Conservation (phyloP, 1,140 invertebrate species). For the Octopus bimaculoides region DNA sequence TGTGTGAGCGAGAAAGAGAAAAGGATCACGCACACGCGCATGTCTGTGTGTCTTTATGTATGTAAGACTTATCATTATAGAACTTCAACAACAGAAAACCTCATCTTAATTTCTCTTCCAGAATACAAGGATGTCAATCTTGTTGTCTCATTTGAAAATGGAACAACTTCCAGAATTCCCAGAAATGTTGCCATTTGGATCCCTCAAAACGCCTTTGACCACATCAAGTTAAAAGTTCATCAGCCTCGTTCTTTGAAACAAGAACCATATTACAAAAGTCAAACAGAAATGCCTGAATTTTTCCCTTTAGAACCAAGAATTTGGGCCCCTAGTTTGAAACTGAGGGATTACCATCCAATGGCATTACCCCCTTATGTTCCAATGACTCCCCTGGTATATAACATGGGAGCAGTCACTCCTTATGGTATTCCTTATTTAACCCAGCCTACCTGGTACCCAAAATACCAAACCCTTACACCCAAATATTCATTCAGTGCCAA, state of each 20-base stretch:
- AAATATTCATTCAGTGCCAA: constrained; percentile 20
- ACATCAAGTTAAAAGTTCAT: constrained; percentile 41
- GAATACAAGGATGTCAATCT: constrained; percentile 38
- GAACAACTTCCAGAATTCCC: constrained; percentile 37
- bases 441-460: constrained; percentile 13
- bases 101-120: constrained; percentile 9
- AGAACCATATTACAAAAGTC: too few species aligned
- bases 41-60: background rate
- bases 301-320: constrained; percentile 30
- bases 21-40: background rate
- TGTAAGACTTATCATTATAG: background rate
- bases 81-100: background rate
- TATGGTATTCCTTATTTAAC: constrained; percentile 20
- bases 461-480: background rate
- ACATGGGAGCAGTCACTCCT: constrained; percentile 19
- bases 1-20: background rate
- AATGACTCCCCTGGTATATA: constrained; percentile 22
- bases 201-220: constrained; percentile 37
- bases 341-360: constrained; percentile 41
- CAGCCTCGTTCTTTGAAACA: constrained; percentile 43
- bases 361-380: constrained; percentile 26
- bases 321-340: constrained; percentile 41
- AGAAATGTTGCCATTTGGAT: constrained; percentile 44
- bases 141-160: constrained; percentile 47
- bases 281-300: too few species aligned